These are phyloP conservation scores for Epizoanthus fatuus DNA, from an alignment of 92 coral and sea anemone species.

Conservation along the genomic window DNA sequence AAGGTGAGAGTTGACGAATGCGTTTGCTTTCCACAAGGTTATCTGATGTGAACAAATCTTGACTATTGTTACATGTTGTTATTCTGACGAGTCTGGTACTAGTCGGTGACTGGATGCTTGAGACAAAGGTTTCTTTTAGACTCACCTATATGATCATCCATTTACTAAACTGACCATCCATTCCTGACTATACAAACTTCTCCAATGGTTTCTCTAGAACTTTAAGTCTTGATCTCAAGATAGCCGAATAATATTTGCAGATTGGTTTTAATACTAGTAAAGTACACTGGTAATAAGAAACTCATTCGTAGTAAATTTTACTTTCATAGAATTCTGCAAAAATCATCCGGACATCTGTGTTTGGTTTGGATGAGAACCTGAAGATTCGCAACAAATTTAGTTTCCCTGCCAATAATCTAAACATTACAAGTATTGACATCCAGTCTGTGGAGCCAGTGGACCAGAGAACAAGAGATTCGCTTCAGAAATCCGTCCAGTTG, in stretches of 20 bases:
- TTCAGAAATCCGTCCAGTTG: constrained; percentile 98
- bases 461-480: constrained; percentile 96
- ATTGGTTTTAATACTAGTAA: not conserved
- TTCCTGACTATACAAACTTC: no score
- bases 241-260: no score
- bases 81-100: not conserved
- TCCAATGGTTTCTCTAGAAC: no score
- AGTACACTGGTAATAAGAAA: not conserved
- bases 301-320: not conserved
- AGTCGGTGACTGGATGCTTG: not conserved
- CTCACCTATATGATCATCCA: not conserved
- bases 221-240: not conserved
- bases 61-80: no score
- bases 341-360: constrained; percentile 97
- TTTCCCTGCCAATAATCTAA: constrained; percentile 94
- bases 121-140: not conserved
- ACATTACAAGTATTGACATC: constrained; percentile 97
- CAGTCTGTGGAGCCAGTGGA: constrained; percentile 99
- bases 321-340: constrained; percentile 93
- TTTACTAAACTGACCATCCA: no score
- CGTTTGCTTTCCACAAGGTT: no score
- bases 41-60: no score
- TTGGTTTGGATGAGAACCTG: constrained; percentile 96
- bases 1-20: constrained; percentile 64
- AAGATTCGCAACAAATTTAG: constrained; percentile 95